Evolutionary conservation across 2,888 invertebrate genomes (phyloP), one percentile per base, ranked within the genome.

Genomic region (Temnothorax ravouxi): DNA sequence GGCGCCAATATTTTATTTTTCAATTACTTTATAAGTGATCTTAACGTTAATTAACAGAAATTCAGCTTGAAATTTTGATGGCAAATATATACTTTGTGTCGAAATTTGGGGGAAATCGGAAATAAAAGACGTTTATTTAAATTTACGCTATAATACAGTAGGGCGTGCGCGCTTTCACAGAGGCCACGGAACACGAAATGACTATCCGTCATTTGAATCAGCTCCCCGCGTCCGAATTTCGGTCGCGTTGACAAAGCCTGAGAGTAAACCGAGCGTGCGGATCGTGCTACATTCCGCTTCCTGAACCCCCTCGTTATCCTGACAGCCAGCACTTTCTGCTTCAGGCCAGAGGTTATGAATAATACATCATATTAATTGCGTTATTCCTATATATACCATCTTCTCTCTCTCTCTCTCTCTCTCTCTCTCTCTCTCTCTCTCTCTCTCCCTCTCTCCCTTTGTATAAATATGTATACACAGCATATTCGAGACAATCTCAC

Each of bases 291-390:
- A 81, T 84, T 64, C 75, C 81, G 34, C 75, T 66, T 83, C 34
- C 38, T 81, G 56, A 56, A 56, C 61, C 84, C 82, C 64, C 56
- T 84, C 84, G 83, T 88, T 87, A 89, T 84, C 89, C 91, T 83
- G 90, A 91, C 90, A 86, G 86, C 84, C 82, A 80, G 54, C 84
- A 84, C 83, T 84, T 77, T 84, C 83, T 75, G 88, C 87, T 88
- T 29, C 54, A n/a, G 29, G 62, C 83, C 91, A 90, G 91, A 92
- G 66, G 84, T 87, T 88, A 93, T 93, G 93, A 93, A 94, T 93
- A 92, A 94, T 92, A 91, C 91, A 93, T 90, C 91, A 93, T 90
- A 88, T 88, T 88, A 90, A 92, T 80, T 91, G 59, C 89, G 86
- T 89, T 90, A 91, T 92, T 92, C 89, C 86, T 77, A 85, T 84